These are phyloP conservation scores for Dolichoris vasculosae DNA, from an alignment of 1,140 invertebrate genomes.

Conservation along the genomic window DNA sequence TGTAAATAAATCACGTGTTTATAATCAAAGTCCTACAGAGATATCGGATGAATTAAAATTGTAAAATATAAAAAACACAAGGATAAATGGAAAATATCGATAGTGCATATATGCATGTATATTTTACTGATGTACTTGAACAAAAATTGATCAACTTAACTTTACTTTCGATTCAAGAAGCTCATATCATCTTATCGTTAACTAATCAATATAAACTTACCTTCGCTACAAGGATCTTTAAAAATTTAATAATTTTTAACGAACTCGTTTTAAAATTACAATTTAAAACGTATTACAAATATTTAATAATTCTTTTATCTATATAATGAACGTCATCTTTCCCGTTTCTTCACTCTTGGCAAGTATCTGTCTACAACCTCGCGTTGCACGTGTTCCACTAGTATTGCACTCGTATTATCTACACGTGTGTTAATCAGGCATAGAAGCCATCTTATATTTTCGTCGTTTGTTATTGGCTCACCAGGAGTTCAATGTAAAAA, in stretches of 20 bases:
- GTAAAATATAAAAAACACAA: too few relatives aligned
- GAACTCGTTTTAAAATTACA: too few relatives aligned
- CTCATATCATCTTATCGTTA: too few relatives aligned
- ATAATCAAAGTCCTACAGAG: too few relatives aligned
- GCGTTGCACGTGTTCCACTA: not conserved
- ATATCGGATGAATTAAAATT: too few relatives aligned
- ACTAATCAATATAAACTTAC: too few relatives aligned
- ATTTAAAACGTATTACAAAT: not conserved
- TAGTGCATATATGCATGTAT: not conserved
- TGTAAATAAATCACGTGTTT: too few relatives aligned
- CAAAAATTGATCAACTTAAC: too few relatives aligned
- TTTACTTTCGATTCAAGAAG: too few relatives aligned
- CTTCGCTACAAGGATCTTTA: not conserved
- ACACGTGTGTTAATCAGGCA: not conserved
- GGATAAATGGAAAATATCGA: not conserved
- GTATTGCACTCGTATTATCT: not conserved
- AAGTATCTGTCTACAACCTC: not conserved
- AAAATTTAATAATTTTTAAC: not conserved
- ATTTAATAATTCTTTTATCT: not conserved
- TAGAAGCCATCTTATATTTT: conserved; percentile 1
- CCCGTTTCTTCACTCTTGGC: not conserved
- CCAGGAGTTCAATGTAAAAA: not conserved
- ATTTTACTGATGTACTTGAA: too few relatives aligned
- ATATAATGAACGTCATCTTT: not conserved
- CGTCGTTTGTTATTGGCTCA: not conserved